Evolutionary conservation across 1,140 invertebrate species (phyloP), one percentile per base, ranked within the genome.

Genomic region (Potamilus streckersoni): DNA sequence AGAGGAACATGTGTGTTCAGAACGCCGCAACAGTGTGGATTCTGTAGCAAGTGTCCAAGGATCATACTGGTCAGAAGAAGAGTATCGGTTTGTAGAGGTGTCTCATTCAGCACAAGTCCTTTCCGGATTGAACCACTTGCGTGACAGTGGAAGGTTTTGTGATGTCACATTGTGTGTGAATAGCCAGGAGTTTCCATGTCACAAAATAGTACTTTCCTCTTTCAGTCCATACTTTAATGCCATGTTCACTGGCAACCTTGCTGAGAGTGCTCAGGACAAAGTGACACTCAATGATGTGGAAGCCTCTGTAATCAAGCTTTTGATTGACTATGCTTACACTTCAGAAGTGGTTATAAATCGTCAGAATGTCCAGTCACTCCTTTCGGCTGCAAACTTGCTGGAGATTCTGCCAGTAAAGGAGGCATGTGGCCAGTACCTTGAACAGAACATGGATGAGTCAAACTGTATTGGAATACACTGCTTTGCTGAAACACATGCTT

Each of bases 391-490:
- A 13, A 92, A 92, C 82, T 83, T 93, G 14, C 78, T 93, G 14
- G 91, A 92, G 81, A 89, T 92, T 27, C 74, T 91, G 20, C 86
- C 91, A 49, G 91, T 93, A 12, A 85, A 90, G 71, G 91, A 92
- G 74, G 92, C 92, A 0, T 92, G 92, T 76, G 92, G 92, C 76
- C 79, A 85, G 20, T 92, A 91, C 80, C 80, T 93, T 38, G 91
- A 92, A 79, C 86, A 88, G 65, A 91, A 92, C 81, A 92, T 92
- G 90, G 92, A 93, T 80, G 89, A 90, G 61, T 84, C 87, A 16
- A 93, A 93, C 82, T 91, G 91, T 83, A 82, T 93, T 60, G 92
- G 92, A 2, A 92, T 93, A 69, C 91, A 92, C 77, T 92, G 92
- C 77, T 92, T 92, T 88, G 92, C 92, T 68, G 92, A 93, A 82